Conservation (phyloP, 2,888 invertebrate species). For the Amblyjoppa fuscipennis region DNA sequence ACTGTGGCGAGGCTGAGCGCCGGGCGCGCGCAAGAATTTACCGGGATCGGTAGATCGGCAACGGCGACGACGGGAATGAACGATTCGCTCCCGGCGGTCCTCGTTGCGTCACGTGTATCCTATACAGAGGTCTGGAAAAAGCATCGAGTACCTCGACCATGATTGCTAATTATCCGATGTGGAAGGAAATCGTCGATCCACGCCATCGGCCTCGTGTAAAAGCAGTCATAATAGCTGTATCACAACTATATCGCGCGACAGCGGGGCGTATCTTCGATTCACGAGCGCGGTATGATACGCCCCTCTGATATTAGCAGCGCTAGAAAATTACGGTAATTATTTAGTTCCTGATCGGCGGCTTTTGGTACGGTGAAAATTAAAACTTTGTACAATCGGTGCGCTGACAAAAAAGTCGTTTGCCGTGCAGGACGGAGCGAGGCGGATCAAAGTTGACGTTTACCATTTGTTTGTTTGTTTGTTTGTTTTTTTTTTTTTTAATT, state of each 20-base stretch:
- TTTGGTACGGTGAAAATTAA: no score
- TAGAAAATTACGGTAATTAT: no score
- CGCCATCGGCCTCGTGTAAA: conserved; percentile 1
- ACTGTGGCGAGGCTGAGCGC: not conserved
- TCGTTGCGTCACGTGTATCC: conserved; percentile 11
- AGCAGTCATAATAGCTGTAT: conserved; percentile 8
- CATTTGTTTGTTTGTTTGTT: no score
- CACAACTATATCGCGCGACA: not conserved
- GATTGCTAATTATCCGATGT: conserved; percentile 10
- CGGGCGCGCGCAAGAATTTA: conserved; percentile 24
- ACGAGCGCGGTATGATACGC: no score
- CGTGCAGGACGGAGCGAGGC: no score
- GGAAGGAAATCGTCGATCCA: not conserved
- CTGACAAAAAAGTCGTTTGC: no score
- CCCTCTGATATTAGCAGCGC: no score
- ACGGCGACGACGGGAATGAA: conserved; percentile 6
- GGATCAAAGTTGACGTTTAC: no score
- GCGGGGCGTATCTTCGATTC: not conserved
- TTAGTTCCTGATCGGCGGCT: no score
- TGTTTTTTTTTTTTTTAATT: no score
- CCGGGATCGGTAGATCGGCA: conserved; percentile 4
- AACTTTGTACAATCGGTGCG: no score
- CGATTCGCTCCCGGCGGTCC: conserved; percentile 2
- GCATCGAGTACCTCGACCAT: conserved; percentile 6
- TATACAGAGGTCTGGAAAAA: not conserved